Base-by-base conservation (phyloP, 2,888 invertebrate genomes). In the Seira ritae region DNA sequence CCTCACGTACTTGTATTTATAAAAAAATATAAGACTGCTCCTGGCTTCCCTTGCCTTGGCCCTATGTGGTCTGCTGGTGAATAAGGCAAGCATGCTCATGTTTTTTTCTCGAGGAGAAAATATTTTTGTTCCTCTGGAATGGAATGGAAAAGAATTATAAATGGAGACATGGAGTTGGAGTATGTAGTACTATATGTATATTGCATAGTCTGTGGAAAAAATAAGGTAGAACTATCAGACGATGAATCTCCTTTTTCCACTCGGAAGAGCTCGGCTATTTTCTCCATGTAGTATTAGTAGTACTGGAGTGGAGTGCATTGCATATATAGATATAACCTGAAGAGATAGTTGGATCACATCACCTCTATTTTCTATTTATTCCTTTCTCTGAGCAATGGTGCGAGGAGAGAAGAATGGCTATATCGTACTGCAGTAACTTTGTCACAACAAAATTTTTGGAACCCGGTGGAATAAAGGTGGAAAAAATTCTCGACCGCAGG, bases 251-350 rank as follows among this genome's bases (percentile, higher is more conserved):
- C 22, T 62, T 8, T 62, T 62, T 62, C 62, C 62, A 22, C n/a
- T 62, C 62, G 62, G 62, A 62, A 62, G 12, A 12, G 62, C 12
- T 62, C 62, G 62, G 62, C 62, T 22, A 62, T 62, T 62, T 62
- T 62, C 62, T 62, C 20, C 62, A 19, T 62, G 2, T 8, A 20
- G 1, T 62, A n/a, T 50, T n/a, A n/a, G n/a, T n/a, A n/a, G n/a
- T n/a, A n/a, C n/a, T n/a, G n/a, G n/a, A n/a, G n/a, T n/a, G n/a
- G n/a, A n/a, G n/a, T n/a, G n/a, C n/a, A n/a, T n/a, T n/a, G n/a
- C n/a, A n/a, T n/a, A 50, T 15, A 50, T 50, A 20, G 2, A 2
- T 20, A 31, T 31, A 31, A 31, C 31, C 31, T 4, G 31, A 31
- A 62, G 62, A 22, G 62, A 62, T 62, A 62, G 62, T 62, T n/a